phyloP scores from a whole-genome alignment of 1,140 invertebrate species.

The Drosophila pallidifrons region DNA sequence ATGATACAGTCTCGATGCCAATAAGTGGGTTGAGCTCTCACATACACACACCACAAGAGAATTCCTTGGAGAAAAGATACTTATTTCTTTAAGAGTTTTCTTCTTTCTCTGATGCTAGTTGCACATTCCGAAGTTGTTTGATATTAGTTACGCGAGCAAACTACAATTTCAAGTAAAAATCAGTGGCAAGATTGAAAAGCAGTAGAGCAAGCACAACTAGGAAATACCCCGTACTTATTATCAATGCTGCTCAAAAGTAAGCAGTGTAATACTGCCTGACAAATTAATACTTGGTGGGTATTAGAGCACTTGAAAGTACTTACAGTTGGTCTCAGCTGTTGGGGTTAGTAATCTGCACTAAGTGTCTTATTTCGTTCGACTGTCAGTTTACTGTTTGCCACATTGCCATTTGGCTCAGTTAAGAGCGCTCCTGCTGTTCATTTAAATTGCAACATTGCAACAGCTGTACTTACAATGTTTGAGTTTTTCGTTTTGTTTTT shows the following conservation, averaged over 20 bases:
- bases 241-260: neutral
- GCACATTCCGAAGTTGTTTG: neutral
- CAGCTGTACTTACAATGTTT: constrained; percentile 25
- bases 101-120: neutral
- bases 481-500: neutral
- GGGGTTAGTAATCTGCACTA: constrained; percentile 16
- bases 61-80: neutral
- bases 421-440: neutral
- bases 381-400: constrained; percentile 6
- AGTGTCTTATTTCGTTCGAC: constrained; percentile 12
- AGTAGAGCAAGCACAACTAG: neutral
- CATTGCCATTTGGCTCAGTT: constrained; percentile 10
- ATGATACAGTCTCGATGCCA: constrained; percentile 33
- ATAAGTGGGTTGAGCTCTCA: constrained; percentile 18
- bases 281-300: constrained; percentile 1
- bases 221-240: neutral
- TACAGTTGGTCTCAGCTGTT: constrained; percentile 20
- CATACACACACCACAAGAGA: neutral
- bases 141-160: neutral
- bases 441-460: constrained; percentile 34
- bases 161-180: neutral
- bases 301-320: neutral
- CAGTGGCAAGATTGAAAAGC: too few relatives aligned
- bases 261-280: too few relatives aligned
- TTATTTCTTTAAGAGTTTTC: constrained; percentile 4